Evolutionary conservation across 2,113 vertebrate genomes (phyloP), one percentile per base, ranked within the genome.

Genomic region (Notechis scutatus): DNA sequence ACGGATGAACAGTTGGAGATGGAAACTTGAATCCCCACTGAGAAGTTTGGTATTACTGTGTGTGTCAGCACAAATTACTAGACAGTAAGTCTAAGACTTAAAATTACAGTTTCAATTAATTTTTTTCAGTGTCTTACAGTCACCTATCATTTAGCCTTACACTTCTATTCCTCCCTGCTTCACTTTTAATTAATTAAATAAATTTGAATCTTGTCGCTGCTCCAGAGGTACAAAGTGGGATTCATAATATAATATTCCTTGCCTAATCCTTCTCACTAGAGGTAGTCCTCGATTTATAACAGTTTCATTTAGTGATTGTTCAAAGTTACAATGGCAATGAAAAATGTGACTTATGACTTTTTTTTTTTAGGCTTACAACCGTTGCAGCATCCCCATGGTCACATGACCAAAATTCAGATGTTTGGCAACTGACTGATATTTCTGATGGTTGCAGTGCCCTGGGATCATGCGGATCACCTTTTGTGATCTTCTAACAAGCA

Each of bases 1-100:
- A 87, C 8, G 50, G 39, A 34, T 91, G 52, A 93, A 90, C 52
- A 93, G 5, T 23, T 92, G 52, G 93, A 92, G 4, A 11, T 90
- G 39, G 92, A 14, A 86, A 1, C 87, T 50, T 90, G 55, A 91
- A 94, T 87, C 1, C 69, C 20, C 88, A 0, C 29, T 89, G 55
- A 86, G 55, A 86, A 56, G 15, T 88, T 88, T 54, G 29, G 34
- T 74, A 50, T 56, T 88, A 74, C 50, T 88, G 2, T 88, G 54
- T 59, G 52, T 91, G 34, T 61, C 10, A 92, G 34, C 45, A 81
- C 18, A 90, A 8, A 91, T 90, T 89, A n/a, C 18, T 88, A 64
- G 47, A 12, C 23, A 42, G 18, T 57, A 90, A 85, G 26, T 59
- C 1, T 26, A 29, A 91, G n/a, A 29, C n/a, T 3, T 91, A 88